Base-by-base conservation (phyloP, 37 sponge, comb jelly and placozoan genomes). In the Cliona cf. orientalis region DNA sequence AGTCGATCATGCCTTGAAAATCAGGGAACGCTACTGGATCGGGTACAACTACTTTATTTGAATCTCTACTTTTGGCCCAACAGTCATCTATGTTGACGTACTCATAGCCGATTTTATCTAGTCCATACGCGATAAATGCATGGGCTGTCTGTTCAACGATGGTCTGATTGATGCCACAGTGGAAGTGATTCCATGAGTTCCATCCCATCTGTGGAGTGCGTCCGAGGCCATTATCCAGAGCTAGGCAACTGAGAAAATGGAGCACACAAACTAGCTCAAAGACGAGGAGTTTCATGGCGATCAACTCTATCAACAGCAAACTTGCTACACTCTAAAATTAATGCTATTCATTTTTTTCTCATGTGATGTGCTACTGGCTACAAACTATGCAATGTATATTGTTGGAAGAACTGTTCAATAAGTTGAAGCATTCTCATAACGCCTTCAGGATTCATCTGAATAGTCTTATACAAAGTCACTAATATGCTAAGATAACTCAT, bases 61-160 rank as follows among this genome's bases (percentile, higher is more conserved):
- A 25, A 40, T 69, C 75, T 28, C 91, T 66, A 33, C 71, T 75
- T 49, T 21, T 29, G 7, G 79, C 80, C 96, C 96, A 96, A 59
- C 96, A 96, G 75, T 96, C 95, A 43, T 92, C 93, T n/a, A 94
- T 29, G 55, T 94, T 94, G 32, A 94, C 88, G 74, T 94, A 94
- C 66, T 64, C 25, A 53, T 94, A 94, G 34, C 95, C 95, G 42
- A 71, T 46, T 45, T 81, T 65, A 7, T 70, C 32, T 1, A 89
- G 87, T 14, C 90, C 86, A 0, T 33, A 71, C 25, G 68, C 17
- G 23, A 89, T 56, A 14, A 93, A 49, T 21, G 91, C 87, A 35
- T 86, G 76, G 11, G 89, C 89, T 0, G 87, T 86, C 28, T 78
- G 41, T 46, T 68, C 68, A 19, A 93, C 45, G 5, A 90, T 42